Conservation (phyloP, 2,888 invertebrate genomes). For the Sphinx pinastri region DNA sequence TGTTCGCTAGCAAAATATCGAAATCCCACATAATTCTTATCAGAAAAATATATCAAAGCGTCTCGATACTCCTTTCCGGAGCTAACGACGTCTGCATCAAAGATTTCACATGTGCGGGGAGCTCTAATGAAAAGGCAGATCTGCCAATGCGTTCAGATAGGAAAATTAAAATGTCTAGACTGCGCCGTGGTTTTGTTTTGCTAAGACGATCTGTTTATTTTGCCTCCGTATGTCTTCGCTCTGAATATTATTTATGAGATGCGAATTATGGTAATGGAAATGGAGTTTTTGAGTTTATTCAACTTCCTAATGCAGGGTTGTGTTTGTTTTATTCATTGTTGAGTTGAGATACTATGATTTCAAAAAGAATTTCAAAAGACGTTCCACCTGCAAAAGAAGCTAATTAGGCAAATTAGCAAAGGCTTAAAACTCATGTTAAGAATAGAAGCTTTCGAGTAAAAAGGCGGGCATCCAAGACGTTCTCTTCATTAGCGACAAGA, state of each 20-base stretch:
- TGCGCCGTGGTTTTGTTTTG: conserved; percentile 67
- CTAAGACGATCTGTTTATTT: conserved; percentile 49
- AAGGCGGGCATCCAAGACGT: conserved; percentile 73
- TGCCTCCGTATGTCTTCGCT: conserved; percentile 46
- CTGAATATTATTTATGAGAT: conserved; percentile 49
- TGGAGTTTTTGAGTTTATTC: conserved; percentile 22
- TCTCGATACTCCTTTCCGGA: conserved; percentile 35
- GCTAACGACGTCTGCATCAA: conserved; percentile 76
- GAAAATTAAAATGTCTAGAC: conserved; percentile 84
- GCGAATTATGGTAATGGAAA: conserved; percentile 54
- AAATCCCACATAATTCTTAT: conserved; percentile 12
- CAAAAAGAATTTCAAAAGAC: conserved; percentile 23
- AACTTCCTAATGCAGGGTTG: conserved; percentile 10
- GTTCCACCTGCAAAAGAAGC: conserved; percentile 37
- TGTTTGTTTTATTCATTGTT: neutral
- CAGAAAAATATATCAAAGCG: conserved; percentile 27
- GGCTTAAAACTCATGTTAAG: conserved; percentile 53
- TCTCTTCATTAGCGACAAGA: conserved; percentile 83
- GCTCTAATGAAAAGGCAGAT: conserved; percentile 76
- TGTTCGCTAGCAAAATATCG: neutral
- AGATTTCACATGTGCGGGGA: conserved; percentile 71
- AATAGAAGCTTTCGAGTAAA: conserved; percentile 61
- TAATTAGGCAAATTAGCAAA: conserved; percentile 59
- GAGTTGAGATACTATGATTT: neutral
- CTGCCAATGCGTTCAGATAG: conserved; percentile 73